Conservation (phyloP, 23 tunicate genomes). For the Trididemnum miniatum region DNA sequence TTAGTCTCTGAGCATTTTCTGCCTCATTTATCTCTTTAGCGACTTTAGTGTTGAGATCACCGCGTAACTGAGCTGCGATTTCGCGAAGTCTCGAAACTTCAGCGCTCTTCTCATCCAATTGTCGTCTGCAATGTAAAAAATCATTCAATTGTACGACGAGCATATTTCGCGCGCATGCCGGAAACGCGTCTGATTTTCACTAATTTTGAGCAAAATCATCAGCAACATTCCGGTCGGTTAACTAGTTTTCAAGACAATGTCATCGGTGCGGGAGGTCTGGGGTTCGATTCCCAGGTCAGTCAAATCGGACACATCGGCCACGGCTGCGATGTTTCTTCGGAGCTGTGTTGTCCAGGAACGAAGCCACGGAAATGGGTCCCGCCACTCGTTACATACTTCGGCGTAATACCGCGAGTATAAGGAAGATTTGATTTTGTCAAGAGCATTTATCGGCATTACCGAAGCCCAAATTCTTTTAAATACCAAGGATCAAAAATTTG, state of each 20-base stretch:
- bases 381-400: too few species aligned
- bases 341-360: too few species aligned
- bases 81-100: conserved; percentile 68
- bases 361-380: too few species aligned
- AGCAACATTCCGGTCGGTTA: too few species aligned
- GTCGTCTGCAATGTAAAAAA: neutral
- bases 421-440: too few species aligned
- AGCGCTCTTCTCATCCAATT: conserved; percentile 26
- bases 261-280: neutral
- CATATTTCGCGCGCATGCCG: too few species aligned
- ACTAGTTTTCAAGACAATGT: neutral
- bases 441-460: too few species aligned
- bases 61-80: conserved; percentile 55
- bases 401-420: too few species aligned
- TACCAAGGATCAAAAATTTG: too few species aligned
- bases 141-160: neutral
- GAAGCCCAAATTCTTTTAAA: too few species aligned
- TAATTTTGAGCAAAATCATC: too few species aligned
- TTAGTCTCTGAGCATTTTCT: conserved; percentile 61
- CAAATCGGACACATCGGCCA: neutral
- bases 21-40: conserved; percentile 64
- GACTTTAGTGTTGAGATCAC: conserved; percentile 50
- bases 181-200: neutral
- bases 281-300: neutral
- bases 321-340: too few species aligned